Evolutionary conservation across 1,140 invertebrate genomes (phyloP).

Genomic region (Liolophura sinensis): DNA sequence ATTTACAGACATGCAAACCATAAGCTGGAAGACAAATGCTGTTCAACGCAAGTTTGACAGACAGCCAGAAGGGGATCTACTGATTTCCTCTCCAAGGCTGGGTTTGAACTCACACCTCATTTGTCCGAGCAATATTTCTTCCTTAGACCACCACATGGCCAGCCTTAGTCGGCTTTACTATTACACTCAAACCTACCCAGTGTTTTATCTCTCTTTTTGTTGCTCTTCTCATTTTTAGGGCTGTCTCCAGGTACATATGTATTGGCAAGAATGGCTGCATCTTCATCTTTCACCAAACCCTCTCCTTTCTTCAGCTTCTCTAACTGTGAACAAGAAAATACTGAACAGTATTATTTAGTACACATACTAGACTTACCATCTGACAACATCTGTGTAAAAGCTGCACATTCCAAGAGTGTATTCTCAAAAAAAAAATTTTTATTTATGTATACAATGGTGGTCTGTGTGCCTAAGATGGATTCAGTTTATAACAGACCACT

Average conservation of each 20-base stretch:
- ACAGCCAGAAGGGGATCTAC: too few relatives aligned
- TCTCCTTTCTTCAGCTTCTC: conserved; percentile 45
- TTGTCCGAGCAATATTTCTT: neutral
- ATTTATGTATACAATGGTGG: too few relatives aligned
- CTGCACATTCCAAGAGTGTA: neutral
- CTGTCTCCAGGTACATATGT: conserved; percentile 49
- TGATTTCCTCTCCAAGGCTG: too few relatives aligned
- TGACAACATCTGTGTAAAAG: too few relatives aligned
- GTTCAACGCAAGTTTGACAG: too few relatives aligned
- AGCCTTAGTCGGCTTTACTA: neutral
- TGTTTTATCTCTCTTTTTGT: conserved; percentile 45
- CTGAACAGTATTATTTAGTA: neutral
- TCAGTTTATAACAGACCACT: too few relatives aligned
- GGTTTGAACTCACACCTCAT: too few relatives aligned
- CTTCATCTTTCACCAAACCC: conserved; percentile 47
- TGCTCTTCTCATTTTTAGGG: conserved; percentile 49
- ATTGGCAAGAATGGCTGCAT: conserved; percentile 44
- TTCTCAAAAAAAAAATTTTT: too few relatives aligned
- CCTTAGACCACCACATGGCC: neutral
- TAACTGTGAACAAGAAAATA: conserved; percentile 29
- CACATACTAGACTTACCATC: neutral
- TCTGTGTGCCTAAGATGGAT: too few relatives aligned
- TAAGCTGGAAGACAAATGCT: too few relatives aligned
- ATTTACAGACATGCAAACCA: too few relatives aligned
- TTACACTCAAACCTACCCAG: conserved; percentile 3